Evolutionary conservation across 2,113 vertebrate genomes (phyloP), one percentile per base, ranked within the genome.

Genomic region (Thalassarche chlororhynchos): DNA sequence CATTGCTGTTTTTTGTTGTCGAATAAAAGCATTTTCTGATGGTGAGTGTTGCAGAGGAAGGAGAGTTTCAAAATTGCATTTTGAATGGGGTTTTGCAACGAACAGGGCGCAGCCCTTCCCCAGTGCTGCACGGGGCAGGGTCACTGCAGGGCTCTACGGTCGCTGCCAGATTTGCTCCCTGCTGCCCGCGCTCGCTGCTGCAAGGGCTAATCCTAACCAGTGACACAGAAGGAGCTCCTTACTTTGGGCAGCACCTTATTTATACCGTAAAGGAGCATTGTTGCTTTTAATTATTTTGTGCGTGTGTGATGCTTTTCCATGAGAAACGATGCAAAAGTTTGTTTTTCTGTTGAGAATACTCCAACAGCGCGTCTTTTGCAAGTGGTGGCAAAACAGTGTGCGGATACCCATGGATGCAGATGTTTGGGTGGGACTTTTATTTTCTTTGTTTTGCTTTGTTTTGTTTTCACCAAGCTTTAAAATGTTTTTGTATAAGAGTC

Each of bases 321-420:
- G 15, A 14, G 34, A 57, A 25, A 28, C 1, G 0, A 23, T 6
- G 26, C 7, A 34, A 8, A 29, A 51, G 20, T 36, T 8, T 31
- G n/a, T 2, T 10, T 62, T 66, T 10, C 14, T 29, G 23, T 18
- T 32, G 14, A 14, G 58, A 36, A 18, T 8, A 3, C 44, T 17
- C 40, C 60, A 10, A 8, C 9, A n/a, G 17, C 0, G 6, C 5
- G 0, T n/a, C 24, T 84, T 19, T 0, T 10, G 52, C 14, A 9
- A 17, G 66, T 0, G 14, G 6, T 23, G 64, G 36, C 7, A 10
- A 14, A 40, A 3, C 44, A 2, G 42, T 0, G 12, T 28, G 17
- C 24, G 38, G 6, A 7, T 11, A 4, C 51, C 29, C 9, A 0
- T 0, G 36, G 42, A 1, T 12, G 66, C 52, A 3, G 42, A 14